These are phyloP conservation scores for Lynx canadensis DNA, from an alignment of 2,113 vertebrate genomes.

Conservation along the genomic window DNA sequence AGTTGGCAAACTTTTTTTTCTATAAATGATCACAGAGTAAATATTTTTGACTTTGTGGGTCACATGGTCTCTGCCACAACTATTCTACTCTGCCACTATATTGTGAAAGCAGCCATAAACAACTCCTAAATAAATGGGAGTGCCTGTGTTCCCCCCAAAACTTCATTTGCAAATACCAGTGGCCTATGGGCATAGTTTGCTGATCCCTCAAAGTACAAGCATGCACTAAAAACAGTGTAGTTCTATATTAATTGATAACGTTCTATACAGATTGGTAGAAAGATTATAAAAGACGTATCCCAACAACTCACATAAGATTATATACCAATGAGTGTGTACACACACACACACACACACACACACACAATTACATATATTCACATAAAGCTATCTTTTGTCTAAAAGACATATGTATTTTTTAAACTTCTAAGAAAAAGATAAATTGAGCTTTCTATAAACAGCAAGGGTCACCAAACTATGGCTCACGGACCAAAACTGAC, in stretches of 20 bases:
- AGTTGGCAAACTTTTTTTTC: neutral
- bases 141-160: neutral
- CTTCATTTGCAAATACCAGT: slow-evolving; percentile 2
- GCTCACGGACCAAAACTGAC: neutral
- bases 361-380: neutral
- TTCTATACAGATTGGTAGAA: neutral
- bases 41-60: neutral
- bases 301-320: neutral
- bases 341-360: neutral
- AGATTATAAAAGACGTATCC: neutral
- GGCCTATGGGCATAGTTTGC: neutral
- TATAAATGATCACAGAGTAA: neutral
- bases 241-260: neutral
- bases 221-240: neutral
- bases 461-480: neutral
- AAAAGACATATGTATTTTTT: neutral
- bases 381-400: neutral
- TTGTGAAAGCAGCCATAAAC: neutral
- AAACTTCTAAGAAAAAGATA: slow-evolving; percentile 32
- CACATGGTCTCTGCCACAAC: neutral
- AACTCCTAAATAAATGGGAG: neutral
- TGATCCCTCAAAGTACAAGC: neutral
- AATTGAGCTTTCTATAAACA: neutral
- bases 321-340: neutral
- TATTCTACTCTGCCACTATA: neutral